Evolutionary conservation across 1,140 invertebrate species (phyloP).

Genomic region (Leptonema lineaticorne): DNA sequence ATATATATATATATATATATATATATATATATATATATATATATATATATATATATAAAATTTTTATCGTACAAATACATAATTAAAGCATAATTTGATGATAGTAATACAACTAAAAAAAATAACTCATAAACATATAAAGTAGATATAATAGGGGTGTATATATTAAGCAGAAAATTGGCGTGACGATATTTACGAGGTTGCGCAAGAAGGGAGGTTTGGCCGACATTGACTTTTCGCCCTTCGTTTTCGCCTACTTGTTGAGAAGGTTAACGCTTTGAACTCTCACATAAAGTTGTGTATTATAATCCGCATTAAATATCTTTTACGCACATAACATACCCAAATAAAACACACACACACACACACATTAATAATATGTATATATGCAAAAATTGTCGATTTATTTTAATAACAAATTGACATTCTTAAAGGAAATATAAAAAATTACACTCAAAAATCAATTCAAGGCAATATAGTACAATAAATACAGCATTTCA

Average conservation of each 20-base stretch:
- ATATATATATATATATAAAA: not conserved
- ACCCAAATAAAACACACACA: not conserved
- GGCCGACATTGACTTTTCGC: slow-evolving; percentile 29
- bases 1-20: not conserved
- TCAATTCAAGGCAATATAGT: no score
- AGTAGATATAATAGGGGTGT: not conserved
- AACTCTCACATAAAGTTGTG: no score
- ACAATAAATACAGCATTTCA: no score
- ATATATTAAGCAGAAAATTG: not conserved
- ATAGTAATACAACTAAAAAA: not conserved
- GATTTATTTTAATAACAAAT: no score
- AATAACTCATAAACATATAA: not conserved
- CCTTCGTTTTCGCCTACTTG: slow-evolving; percentile 28
- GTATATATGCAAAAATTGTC: no score
- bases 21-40: not conserved
- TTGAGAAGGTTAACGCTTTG: slow-evolving; percentile 20
- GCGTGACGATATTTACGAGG: not conserved
- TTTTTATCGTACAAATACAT: no score
- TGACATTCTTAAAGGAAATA: no score
- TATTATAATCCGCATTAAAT: no score
- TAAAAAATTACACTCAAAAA: no score
- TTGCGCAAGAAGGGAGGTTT: not conserved
- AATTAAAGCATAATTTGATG: not conserved
- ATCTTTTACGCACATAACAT: no score
- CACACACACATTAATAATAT: not conserved